Evolutionary conservation across 2,797 vertebrate genomes (phyloP).

Genomic region (Jordanella pulchra): DNA sequence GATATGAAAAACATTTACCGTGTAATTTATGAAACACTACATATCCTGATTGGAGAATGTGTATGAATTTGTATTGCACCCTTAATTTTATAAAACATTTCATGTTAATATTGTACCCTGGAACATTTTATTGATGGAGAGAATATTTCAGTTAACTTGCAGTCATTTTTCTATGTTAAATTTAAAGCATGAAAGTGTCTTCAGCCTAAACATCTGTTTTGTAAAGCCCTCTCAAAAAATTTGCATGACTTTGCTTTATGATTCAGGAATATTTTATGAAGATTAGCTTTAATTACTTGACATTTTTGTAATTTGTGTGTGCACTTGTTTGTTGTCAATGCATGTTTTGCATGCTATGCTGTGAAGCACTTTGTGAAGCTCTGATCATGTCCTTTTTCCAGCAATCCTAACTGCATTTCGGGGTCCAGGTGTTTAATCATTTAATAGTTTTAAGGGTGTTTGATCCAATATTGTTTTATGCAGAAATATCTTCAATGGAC

Average conservation of each 20-base stretch:
- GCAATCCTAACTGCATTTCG: constrained; percentile 19
- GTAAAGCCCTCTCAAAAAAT: constrained; percentile 27
- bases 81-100: constrained; percentile 17
- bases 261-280: constrained; percentile 25
- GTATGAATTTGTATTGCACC: constrained; percentile 33
- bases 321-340: constrained; percentile 13
- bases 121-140: constrained; percentile 10
- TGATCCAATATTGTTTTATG: constrained; percentile 13
- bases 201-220: constrained; percentile 20
- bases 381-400: constrained; percentile 35
- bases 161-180: constrained; percentile 12
- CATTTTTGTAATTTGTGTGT: constrained; percentile 27
- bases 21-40: constrained; percentile 67
- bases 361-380: constrained; percentile 50
- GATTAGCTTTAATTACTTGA: constrained; percentile 36
- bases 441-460: constrained; percentile 6
- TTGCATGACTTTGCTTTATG: constrained; percentile 40
- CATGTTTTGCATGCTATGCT: constrained; percentile 43
- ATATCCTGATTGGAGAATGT: constrained; percentile 35
- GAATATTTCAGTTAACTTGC: background rate
- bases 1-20: constrained; percentile 50
- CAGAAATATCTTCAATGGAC: constrained; percentile 4
- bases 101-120: constrained; percentile 10
- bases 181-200: constrained; percentile 22
- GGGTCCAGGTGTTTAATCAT: constrained; percentile 27